Percentiles rank a stretch among this genome's conserved stretches.
phyloP scores from a whole-genome alignment of 1,140 invertebrate genomes.

The Micrasema longulum region DNA sequence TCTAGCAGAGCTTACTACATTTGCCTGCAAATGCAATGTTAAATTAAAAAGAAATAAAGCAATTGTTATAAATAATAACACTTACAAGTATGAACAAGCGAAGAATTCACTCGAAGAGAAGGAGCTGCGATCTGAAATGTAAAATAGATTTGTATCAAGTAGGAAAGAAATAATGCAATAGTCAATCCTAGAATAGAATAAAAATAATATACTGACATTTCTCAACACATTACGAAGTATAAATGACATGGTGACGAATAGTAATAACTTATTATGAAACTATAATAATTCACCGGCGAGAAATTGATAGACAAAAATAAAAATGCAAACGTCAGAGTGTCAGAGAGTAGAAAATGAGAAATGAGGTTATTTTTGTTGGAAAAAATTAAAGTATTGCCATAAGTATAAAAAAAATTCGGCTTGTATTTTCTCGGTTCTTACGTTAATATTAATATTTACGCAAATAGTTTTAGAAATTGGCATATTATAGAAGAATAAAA shows the following conservation, averaged over 20 bases:
- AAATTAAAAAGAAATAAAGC: no score
- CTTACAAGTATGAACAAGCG: slow-evolving; percentile 28
- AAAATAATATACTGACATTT: slow-evolving; percentile 8
- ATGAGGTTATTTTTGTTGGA: not conserved
- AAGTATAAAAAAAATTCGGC: no score
- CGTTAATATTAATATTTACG: no score
- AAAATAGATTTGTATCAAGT: not conserved
- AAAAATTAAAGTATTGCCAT: not conserved
- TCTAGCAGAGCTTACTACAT: no score
- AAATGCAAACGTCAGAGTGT: slow-evolving; percentile 7
- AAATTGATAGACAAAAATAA: not conserved
- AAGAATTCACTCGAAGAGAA: slow-evolving; percentile 13
- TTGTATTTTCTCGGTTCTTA: no score
- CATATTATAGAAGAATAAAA: no score
- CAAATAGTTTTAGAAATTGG: no score
- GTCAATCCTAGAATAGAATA: not conserved
- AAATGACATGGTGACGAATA: slow-evolving; percentile 12
- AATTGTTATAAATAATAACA: no score
- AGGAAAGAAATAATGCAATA: not conserved
- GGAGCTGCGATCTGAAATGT: slow-evolving; percentile 13
- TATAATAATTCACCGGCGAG: not conserved
- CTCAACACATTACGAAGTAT: slow-evolving; percentile 21
- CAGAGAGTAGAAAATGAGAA: not conserved
- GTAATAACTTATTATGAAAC: not conserved
- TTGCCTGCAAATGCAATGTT: no score